Conservation (phyloP, 2,113 vertebrate genomes). For the Tragelaphus scriptus region DNA sequence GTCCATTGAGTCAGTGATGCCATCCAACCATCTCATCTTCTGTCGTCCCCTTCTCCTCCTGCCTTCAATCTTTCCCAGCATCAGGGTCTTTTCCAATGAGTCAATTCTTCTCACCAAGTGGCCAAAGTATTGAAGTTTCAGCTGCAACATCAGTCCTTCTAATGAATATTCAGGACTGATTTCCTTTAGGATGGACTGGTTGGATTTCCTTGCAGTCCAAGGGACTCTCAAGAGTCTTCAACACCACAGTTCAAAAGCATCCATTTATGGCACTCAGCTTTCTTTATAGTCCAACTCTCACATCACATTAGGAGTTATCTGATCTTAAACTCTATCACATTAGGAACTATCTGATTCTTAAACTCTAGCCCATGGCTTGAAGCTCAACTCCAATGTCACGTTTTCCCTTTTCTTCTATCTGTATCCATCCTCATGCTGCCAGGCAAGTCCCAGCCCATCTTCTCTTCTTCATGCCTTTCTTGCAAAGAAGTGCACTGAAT, state of each 20-base stretch:
- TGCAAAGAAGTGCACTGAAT: rapidly evolving
- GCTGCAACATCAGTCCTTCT: not conserved
- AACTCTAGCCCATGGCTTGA: not conserved
- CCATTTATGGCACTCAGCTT: not conserved
- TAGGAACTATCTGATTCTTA: not conserved
- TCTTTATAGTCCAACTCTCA: not conserved
- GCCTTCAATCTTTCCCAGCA: not conserved
- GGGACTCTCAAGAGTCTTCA: not conserved
- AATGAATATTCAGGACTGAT: not conserved
- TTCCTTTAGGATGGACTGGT: not conserved
- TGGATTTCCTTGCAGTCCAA: not conserved
- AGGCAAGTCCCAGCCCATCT: not conserved
- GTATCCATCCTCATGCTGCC: rapidly evolving
- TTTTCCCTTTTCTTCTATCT: not conserved
- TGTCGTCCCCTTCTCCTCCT: not conserved
- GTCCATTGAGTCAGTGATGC: not conserved
- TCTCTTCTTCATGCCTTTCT: too few relatives aligned
- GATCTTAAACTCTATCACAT: not conserved
- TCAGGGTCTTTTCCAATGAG: not conserved
- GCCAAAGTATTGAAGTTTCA: not conserved
- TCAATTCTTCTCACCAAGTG: not conserved
- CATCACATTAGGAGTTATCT: not conserved
- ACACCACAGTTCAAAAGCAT: not conserved
- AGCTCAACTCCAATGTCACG: not conserved
- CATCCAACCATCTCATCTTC: not conserved